Percentiles rank a stretch among this genome's conserved stretches.
Evolutionary conservation across 2,113 vertebrate genomes (phyloP).

Genomic region (Camarhynchus parvulus): DNA sequence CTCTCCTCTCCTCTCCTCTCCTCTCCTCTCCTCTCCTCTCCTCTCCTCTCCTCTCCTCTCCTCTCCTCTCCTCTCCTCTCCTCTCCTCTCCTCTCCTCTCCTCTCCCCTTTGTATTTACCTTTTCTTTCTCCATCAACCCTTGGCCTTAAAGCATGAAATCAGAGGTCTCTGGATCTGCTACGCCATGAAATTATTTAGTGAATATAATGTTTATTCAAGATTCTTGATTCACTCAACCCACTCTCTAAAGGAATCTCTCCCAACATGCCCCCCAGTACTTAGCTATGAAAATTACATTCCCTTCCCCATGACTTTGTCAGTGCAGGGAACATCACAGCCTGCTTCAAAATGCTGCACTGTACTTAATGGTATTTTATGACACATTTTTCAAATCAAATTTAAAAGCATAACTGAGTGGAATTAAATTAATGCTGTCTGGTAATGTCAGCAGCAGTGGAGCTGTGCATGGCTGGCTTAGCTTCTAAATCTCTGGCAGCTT

Average conservation of each 20-base stretch:
- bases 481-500: conserved; percentile 69
- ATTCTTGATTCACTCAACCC: conserved; percentile 26
- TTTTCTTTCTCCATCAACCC: not conserved
- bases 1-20: too few relatives aligned
- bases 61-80: not conserved
- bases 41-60: too few relatives aligned
- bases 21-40: not conserved
- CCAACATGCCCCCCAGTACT: conserved; percentile 22
- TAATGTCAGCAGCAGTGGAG: conserved; percentile 68
- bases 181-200: not conserved
- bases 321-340: conserved; percentile 38
- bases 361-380: conserved; percentile 75
- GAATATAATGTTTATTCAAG: not conserved
- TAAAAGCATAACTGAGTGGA: conserved; percentile 83
- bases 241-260: not conserved
- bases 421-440: conserved; percentile 81
- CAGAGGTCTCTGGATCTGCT: not conserved
- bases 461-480: conserved; percentile 66
- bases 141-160: not conserved
- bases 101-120: too few relatives aligned
- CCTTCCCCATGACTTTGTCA: conserved; percentile 38
- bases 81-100: not conserved
- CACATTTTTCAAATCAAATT: conserved; percentile 82
- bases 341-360: conserved; percentile 66
- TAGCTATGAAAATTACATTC: conserved; percentile 16